phyloP scores from a whole-genome alignment of 2,797 vertebrate species.

The Cottoperca gobio region DNA sequence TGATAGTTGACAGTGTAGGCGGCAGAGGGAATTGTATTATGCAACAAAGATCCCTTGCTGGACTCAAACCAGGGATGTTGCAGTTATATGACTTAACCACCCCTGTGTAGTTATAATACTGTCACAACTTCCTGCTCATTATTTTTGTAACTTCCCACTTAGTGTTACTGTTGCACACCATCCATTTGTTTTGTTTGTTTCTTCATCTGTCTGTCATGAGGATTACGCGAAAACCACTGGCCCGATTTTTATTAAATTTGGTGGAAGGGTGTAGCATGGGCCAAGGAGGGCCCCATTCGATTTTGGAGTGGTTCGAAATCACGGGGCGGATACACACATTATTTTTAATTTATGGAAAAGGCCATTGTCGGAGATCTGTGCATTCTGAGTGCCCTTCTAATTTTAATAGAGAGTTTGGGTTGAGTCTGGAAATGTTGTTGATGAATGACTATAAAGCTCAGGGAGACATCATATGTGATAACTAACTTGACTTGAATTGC shows the following conservation, averaged over 20 bases:
- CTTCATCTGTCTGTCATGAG: too few relatives aligned
- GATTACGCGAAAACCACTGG: too few relatives aligned
- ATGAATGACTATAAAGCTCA: not conserved
- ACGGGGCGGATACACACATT: too few relatives aligned
- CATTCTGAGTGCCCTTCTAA: too few relatives aligned
- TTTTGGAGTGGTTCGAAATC: too few relatives aligned
- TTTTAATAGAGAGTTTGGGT: not conserved
- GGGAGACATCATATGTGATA: slow-evolving; percentile 14
- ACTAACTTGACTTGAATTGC: slow-evolving; percentile 4
- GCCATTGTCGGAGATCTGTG: too few relatives aligned
- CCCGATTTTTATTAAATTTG: too few relatives aligned
- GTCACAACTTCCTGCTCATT: not conserved
- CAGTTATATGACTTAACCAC: too few relatives aligned
- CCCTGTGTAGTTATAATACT: not conserved
- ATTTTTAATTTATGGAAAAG: too few relatives aligned
- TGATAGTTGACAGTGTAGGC: not conserved
- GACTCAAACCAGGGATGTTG: not conserved
- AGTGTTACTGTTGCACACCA: not conserved
- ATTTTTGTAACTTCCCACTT: not conserved
- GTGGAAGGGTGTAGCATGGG: too few relatives aligned
- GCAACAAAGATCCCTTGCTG: not conserved
- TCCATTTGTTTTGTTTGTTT: too few relatives aligned
- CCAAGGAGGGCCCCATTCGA: too few relatives aligned
- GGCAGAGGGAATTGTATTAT: not conserved
- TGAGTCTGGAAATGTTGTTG: slow-evolving; percentile 7